Conservation (phyloP, 92 coral and sea anemone species). For the Porites divaricata region DNA sequence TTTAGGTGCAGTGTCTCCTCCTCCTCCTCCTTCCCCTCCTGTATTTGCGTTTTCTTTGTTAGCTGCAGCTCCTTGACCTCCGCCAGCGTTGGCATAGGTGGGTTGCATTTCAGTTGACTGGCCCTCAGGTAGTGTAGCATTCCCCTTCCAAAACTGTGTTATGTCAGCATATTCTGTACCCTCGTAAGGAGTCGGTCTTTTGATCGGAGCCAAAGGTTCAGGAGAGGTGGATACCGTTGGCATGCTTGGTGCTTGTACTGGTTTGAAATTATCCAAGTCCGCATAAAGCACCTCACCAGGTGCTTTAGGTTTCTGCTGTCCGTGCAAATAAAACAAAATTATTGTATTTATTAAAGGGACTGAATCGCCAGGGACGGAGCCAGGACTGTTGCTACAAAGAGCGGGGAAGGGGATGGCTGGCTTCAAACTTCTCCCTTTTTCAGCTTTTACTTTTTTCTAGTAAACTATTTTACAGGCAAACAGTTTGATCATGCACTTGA, state of each 20-base stretch:
- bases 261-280: slow-evolving; percentile 13
- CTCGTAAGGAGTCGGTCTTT: not conserved
- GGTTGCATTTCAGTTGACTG: not conserved
- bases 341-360: not conserved
- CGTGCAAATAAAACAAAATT: not conserved
- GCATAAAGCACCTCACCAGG: slow-evolving; percentile 18
- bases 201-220: not conserved
- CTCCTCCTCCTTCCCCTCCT: no score
- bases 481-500: no score
- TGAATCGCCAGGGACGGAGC: no score
- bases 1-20: no score
- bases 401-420: no score
- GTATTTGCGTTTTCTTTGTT: no score
- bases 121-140: not conserved
- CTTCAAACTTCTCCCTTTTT: no score
- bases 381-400: no score
- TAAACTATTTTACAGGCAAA: no score
- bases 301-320: not conserved
- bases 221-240: not conserved
- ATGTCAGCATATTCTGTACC: not conserved
- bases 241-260: no score
- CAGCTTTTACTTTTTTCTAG: no score
- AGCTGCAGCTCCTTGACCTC: not conserved
- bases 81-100: not conserved
- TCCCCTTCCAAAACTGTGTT: not conserved